phyloP scores from a whole-genome alignment of 1,140 invertebrate genomes.

The Doryteuthis pealeii region DNA sequence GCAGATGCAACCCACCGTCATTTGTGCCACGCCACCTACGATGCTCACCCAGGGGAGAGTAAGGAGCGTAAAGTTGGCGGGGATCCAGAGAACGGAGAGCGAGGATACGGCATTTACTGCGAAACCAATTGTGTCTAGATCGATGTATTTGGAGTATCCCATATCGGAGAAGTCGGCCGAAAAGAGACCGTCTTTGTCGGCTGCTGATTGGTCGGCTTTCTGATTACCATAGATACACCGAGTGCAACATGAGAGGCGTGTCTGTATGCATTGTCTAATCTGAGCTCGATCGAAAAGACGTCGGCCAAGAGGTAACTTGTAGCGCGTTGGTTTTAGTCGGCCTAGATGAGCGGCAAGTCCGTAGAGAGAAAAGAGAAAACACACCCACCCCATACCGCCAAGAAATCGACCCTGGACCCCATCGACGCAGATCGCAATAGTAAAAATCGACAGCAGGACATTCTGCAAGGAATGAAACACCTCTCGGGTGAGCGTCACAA shows the following conservation, averaged over 20 bases:
- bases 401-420: constrained; percentile 28
- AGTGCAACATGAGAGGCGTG: constrained; percentile 18
- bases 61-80: constrained; percentile 16
- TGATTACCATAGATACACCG: constrained; percentile 23
- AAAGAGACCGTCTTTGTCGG: constrained; percentile 19
- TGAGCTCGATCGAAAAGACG: constrained; percentile 16
- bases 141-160: constrained; percentile 40
- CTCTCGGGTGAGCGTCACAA: constrained; percentile 32
- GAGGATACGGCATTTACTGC: constrained; percentile 36
- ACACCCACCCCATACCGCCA: constrained; percentile 37
- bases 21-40: constrained; percentile 37
- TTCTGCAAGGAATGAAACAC: constrained; percentile 35
- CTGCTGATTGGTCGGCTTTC: background rate
- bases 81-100: constrained; percentile 34
- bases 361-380: constrained; percentile 40
- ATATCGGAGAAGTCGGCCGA: constrained; percentile 29
- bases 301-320: constrained; percentile 34
- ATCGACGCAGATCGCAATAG: constrained; percentile 31
- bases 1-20: constrained; percentile 35
- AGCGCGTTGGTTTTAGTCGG: constrained; percentile 19
- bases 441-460: constrained; percentile 31
- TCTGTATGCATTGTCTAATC: constrained; percentile 13
- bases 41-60: constrained; percentile 35
- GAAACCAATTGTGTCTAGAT: constrained; percentile 38
- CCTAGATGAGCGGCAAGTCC: constrained; percentile 33